These are phyloP conservation scores for Scaptomyza montana DNA, from an alignment of 1,140 invertebrate genomes.

Conservation along the genomic window DNA sequence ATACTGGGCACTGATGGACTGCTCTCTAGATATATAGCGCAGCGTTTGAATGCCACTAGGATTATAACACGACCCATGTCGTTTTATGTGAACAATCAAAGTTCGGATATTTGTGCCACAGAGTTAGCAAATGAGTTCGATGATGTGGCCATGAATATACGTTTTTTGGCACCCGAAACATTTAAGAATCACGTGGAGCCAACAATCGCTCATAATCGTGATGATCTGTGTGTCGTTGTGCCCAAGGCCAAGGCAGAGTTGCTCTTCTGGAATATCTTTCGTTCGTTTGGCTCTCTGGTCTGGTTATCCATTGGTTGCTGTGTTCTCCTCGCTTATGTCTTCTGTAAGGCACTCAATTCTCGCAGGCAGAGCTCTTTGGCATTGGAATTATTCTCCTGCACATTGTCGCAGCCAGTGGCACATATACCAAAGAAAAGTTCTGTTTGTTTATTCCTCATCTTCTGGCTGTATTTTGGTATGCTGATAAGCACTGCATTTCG, in stretches of 20 bases:
- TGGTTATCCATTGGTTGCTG: slow-evolving; percentile 57
- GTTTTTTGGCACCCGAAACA: slow-evolving; percentile 57
- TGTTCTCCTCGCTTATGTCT: slow-evolving; percentile 51
- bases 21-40: slow-evolving; percentile 56
- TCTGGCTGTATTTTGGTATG: slow-evolving; percentile 74
- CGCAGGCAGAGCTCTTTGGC: background rate
- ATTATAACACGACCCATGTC: slow-evolving; percentile 55
- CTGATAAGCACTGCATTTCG: slow-evolving; percentile 70
- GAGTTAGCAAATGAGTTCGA: slow-evolving; percentile 67
- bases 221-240: slow-evolving; percentile 77
- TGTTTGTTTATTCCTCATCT: slow-evolving; percentile 61
- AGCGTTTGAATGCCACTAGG: slow-evolving; percentile 74
- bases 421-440: slow-evolving; percentile 30
- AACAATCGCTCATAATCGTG: slow-evolving; percentile 67
- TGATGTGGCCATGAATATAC: slow-evolving; percentile 72
- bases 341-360: slow-evolving; percentile 32
- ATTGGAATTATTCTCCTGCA: slow-evolving; percentile 61
- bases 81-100: slow-evolving; percentile 46
- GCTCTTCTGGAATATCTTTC: slow-evolving; percentile 76
- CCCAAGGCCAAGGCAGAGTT: slow-evolving; percentile 66
- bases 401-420: slow-evolving; percentile 54
- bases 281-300: slow-evolving; percentile 60
- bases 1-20: slow-evolving; percentile 69
- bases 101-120: slow-evolving; percentile 56
- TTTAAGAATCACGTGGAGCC: slow-evolving; percentile 59